These are phyloP conservation scores for Meghimatium bilineatum DNA, from an alignment of 2,888 invertebrate genomes.

Conservation along the genomic window DNA sequence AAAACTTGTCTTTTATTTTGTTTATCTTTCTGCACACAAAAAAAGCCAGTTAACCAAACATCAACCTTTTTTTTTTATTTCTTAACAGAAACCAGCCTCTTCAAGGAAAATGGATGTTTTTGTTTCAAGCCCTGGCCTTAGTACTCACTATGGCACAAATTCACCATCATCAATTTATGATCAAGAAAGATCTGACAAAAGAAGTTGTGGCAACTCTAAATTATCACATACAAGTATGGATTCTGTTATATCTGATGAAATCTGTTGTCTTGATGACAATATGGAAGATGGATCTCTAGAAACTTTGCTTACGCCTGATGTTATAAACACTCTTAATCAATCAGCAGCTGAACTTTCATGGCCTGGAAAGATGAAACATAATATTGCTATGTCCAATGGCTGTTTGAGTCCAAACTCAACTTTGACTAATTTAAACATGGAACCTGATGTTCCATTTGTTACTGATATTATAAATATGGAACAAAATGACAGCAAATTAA, in stretches of 20 bases:
- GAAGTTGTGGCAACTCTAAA: conserved; percentile 11
- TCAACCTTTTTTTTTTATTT: not conserved
- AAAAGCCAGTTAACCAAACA: too few relatives aligned
- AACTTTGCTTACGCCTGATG: conserved; percentile 24
- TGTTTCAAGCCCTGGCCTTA: conserved; percentile 49
- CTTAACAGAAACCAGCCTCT: not conserved
- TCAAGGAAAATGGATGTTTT: conserved; percentile 52
- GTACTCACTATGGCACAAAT: conserved; percentile 61
- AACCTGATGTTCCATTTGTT: conserved; percentile 11
- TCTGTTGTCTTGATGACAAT: conserved; percentile 26
- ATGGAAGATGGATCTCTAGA: conserved; percentile 18
- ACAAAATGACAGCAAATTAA: conserved; percentile 17
- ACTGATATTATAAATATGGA: not conserved
- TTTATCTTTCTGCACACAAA: too few relatives aligned
- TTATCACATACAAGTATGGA: conserved; percentile 17
- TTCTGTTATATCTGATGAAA: conserved; percentile 23
- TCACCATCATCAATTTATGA: conserved; percentile 72
- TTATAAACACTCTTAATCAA: conserved; percentile 9
- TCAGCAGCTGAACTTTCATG: not conserved
- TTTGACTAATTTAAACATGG: conserved; percentile 21
- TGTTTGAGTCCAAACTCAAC: conserved; percentile 1
- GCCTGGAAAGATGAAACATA: conserved; percentile 12
- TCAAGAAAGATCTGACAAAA: conserved; percentile 66
- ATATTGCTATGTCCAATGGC: not conserved
- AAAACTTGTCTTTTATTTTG: too few relatives aligned